These are phyloP conservation scores for Oncorhynchus mykiss DNA, from an alignment of 2,113 vertebrate genomes.

Conservation along the genomic window DNA sequence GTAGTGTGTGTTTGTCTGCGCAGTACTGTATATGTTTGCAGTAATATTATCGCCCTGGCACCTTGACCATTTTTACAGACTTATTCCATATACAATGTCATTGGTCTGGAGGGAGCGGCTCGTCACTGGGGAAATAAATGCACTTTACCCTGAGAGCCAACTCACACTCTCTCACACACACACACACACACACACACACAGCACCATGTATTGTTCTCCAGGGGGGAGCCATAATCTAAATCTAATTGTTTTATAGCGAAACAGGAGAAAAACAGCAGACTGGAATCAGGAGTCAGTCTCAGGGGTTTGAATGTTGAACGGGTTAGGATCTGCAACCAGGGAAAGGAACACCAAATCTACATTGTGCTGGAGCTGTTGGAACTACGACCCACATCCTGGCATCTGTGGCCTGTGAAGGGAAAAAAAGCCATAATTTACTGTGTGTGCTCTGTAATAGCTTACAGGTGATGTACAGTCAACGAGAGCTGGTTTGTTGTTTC, in stretches of 20 bases:
- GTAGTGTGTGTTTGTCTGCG: not conserved
- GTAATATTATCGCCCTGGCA: slow-evolving; percentile 60
- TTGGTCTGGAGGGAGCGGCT: slow-evolving; percentile 28
- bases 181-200: not conserved
- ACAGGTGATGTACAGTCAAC: slow-evolving; percentile 37
- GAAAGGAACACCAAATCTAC: slow-evolving; percentile 1
- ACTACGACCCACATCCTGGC: not conserved
- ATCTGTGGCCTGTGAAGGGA: not conserved
- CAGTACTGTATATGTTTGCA: slow-evolving; percentile 4
- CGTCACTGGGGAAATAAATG: slow-evolving; percentile 42
- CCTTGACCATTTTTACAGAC: slow-evolving; percentile 38
- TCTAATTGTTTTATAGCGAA: slow-evolving; percentile 35
- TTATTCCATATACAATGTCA: slow-evolving; percentile 36
- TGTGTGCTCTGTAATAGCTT: not conserved
- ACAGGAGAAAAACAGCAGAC: slow-evolving; percentile 13
- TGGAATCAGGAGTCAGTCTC: slow-evolving; percentile 16
- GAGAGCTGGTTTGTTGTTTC: slow-evolving; percentile 20
- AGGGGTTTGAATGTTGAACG: slow-evolving; percentile 1
- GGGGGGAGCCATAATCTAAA: slow-evolving; percentile 23
- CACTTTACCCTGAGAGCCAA: slow-evolving; percentile 33
- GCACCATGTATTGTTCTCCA: slow-evolving; percentile 14
- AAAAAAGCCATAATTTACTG: not conserved
- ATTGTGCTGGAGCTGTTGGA: too few species aligned
- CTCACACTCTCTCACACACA: not conserved
- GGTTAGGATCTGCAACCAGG: slow-evolving; percentile 20